phyloP scores from a whole-genome alignment of 2,113 vertebrate species.

The Eurystomus gularis region DNA sequence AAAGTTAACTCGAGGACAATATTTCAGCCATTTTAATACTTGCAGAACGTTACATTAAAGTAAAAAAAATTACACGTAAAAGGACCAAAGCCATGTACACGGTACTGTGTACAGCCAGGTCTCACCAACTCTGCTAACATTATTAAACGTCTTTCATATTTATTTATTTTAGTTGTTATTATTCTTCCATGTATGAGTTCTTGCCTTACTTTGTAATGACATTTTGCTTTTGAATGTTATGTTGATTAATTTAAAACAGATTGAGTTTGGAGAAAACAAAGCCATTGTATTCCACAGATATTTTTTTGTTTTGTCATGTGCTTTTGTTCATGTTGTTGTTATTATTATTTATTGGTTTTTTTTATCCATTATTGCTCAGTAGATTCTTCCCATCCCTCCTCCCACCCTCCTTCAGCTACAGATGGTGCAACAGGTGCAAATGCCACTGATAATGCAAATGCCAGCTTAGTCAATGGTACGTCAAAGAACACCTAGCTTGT shows the following conservation, averaged over 20 bases:
- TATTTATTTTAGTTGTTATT: not conserved
- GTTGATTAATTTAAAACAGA: constrained; percentile 20
- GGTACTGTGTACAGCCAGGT: not conserved
- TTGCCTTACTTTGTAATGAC: not conserved
- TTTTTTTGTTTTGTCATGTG: not conserved
- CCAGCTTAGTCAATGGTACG: constrained; percentile 99
- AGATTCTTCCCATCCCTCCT: constrained; percentile 94
- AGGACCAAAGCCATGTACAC: not conserved
- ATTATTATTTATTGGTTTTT: constrained; percentile 47
- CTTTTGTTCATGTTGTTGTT: constrained; percentile 9
- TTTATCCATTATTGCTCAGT: constrained; percentile 87
- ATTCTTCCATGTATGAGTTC: constrained; percentile 25
- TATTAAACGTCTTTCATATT: constrained; percentile 3
- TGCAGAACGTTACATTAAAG: not conserved
- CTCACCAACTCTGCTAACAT: constrained; percentile 1
- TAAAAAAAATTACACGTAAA: not conserved
- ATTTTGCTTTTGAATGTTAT: constrained; percentile 23
- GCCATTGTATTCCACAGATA: not conserved
- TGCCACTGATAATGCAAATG: constrained; percentile 88
- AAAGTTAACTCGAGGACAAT: not conserved
- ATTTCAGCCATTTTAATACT: not conserved
- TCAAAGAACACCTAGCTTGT: constrained; percentile 81
- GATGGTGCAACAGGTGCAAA: constrained; percentile 94
- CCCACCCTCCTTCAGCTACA: constrained; percentile 93
- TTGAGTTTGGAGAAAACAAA: constrained; percentile 18